Evolutionary conservation across 2,888 invertebrate species (phyloP), one percentile per base, ranked within the genome.

Genomic region (Thymelicus lineola): DNA sequence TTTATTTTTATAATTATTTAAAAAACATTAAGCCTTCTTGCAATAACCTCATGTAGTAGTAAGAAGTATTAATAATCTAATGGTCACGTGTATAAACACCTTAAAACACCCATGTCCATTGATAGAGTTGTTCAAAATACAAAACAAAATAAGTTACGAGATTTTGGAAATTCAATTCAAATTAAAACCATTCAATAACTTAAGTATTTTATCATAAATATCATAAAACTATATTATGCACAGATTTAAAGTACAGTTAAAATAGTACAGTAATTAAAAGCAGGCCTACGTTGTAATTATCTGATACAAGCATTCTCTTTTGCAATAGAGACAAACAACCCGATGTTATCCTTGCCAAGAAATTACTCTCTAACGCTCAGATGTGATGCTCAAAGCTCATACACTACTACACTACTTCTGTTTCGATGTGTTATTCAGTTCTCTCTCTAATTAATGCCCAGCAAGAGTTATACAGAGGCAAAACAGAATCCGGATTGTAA

Each of bases 401-500:
- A 35, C 46, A n/a, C 46, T 61, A 61, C 46, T 46, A 35, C 46
- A n/a, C 46, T 61, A 61, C 46, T 61, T 28, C 46, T 35, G n/a
- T 28, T 61, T 28, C 46, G 61, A 61, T 46, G 59, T 60, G 59
- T 20, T 60, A 36, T 48, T 62, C 62, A 62, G 61, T 61, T 46
- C 60, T 28, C 58, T 57, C 58, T 53, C 38, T 53, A 53, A 63
- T 63, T 50, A 63, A 63, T 63, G 63, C 50, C n/a, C 53, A 62
- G 63, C 53, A 38, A 63, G 63, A 50, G 62, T 63, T 53, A 63
- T 63, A 53, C 63, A n/a, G 53, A 55, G 53, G 60, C 62, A 68
- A 68, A 68, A 68, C 68, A 68, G 62, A 62, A 68, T 53, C 46
- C 68, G 62, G 68, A 68, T 68, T 68, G 68, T 62, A 68, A 68